These are phyloP conservation scores for Sebastes ruberrimus DNA, from an alignment of 2,797 vertebrate species.

Conservation along the genomic window DNA sequence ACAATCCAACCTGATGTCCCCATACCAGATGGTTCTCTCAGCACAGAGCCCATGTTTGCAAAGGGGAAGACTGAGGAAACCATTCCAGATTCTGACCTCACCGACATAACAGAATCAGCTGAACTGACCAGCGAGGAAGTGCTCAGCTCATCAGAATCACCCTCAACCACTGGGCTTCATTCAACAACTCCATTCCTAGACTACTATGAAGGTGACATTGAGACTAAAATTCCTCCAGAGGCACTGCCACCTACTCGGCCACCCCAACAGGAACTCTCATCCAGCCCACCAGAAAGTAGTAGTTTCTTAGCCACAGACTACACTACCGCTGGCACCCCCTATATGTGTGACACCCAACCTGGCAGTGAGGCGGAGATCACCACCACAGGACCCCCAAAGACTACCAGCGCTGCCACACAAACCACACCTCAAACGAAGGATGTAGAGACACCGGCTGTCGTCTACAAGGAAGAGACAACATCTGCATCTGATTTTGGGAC, in stretches of 20 bases:
- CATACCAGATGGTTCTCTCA: slow-evolving; percentile 64
- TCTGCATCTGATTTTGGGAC: slow-evolving; percentile 49
- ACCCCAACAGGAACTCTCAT: neutral
- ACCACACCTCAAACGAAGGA: no score
- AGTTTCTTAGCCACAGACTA: neutral
- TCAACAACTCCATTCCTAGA: slow-evolving; percentile 39
- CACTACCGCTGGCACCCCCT: neutral
- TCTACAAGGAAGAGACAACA: no score
- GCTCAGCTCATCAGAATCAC: slow-evolving; percentile 31
- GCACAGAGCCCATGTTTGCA: slow-evolving; percentile 70
- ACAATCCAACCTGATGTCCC: slow-evolving; percentile 76
- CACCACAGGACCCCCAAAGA: neutral
- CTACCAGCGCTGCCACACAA: no score
- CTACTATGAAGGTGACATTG: slow-evolving; percentile 53
- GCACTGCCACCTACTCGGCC: slow-evolving; percentile 34
- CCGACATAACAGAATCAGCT: slow-evolving; percentile 35
- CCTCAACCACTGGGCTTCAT: neutral
- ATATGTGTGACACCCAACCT: slow-evolving; percentile 43
- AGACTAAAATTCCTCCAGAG: slow-evolving; percentile 10
- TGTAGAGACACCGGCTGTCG: no score
- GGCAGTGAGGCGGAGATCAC: slow-evolving; percentile 4
- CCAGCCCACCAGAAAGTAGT: slow-evolving; percentile 4
- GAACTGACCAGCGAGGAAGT: slow-evolving; percentile 36
- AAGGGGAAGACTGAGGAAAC: slow-evolving; percentile 72
- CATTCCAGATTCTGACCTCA: slow-evolving; percentile 46